Evolutionary conservation across 2,888 invertebrate species (phyloP), one percentile per base, ranked within the genome.

Genomic region (Coenonympha arcania): DNA sequence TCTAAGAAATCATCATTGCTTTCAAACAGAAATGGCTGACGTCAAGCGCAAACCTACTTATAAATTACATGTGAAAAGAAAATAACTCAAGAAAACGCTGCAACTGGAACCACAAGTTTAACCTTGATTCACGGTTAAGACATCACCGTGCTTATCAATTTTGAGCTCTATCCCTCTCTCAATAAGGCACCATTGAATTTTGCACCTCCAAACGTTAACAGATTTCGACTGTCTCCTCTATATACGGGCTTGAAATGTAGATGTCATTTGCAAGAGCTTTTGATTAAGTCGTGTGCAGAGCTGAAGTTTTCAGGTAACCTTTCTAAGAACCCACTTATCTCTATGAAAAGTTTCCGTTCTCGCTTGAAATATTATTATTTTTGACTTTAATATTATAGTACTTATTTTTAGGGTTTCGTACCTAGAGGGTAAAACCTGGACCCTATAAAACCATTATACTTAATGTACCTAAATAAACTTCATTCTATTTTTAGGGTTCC

Each of bases 181-280:
- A 43, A 43, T 49, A 55, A 49, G 43, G 39, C 16, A 3, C 3
- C 9, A 46, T 46, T 26, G 20, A 44, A 40, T 11, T 43, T 18
- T 34, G n/a, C 19, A 22, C n/a, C 24, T 36, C 16, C 9, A n/a
- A 33, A 30, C 33, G 39, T 54, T 37, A 39, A 37, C 37, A 43
- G 39, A 44, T 52, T 46, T 30, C 41, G 42, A 49, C 52, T 52
- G 42, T 46, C 52, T 52, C 44, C 49, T 52, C 40, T 45, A 50
- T 45, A 50, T 37, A 39, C 31, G 22, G 42, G 45, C 48, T 49
- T 55, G 52, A 52, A 55, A 52, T 41, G 49, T 50, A 41, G 47
- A 55, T 44, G 49, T 52, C 52, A 52, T 52, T 55, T 55, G 45
- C 46, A 36, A 48, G 52, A 47, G 49, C 44, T 34, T 50, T 50